phyloP scores from a whole-genome alignment of 2,888 invertebrate genomes.

The Stegophylla sp. region DNA sequence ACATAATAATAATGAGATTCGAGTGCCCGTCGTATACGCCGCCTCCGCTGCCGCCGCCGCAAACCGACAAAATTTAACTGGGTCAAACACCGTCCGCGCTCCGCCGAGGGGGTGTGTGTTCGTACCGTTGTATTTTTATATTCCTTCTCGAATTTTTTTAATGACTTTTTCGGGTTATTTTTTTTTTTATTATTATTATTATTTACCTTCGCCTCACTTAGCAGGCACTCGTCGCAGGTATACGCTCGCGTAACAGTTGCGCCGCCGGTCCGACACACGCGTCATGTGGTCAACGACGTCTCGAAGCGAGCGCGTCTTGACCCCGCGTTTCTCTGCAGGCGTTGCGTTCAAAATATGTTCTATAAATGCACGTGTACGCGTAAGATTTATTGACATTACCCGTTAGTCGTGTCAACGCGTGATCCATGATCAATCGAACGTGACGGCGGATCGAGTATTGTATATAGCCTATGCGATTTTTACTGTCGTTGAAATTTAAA shows the following conservation, averaged over 20 bases:
- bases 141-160: background rate
- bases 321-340: background rate
- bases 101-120: background rate
- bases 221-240: background rate
- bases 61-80: constrained; percentile 17
- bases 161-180: background rate
- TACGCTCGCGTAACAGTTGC: background rate
- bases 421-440: background rate
- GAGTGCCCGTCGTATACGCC: background rate
- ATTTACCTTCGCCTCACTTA: background rate
- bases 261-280: background rate
- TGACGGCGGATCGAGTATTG: background rate
- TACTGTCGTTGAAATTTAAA: background rate
- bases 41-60: background rate
- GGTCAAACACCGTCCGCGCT: constrained; percentile 4
- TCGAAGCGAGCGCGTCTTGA: background rate
- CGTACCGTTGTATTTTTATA: background rate
- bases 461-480: too few species aligned
- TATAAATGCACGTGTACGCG: background rate
- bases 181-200: background rate
- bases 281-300: constrained; percentile 13
- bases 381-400: background rate
- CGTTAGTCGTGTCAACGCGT: background rate
- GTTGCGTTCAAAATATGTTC: background rate
- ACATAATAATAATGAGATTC: background rate